Evolutionary conservation across 1,140 invertebrate species (phyloP), one percentile per base, ranked within the genome.

Genomic region (Spodoptera litura): DNA sequence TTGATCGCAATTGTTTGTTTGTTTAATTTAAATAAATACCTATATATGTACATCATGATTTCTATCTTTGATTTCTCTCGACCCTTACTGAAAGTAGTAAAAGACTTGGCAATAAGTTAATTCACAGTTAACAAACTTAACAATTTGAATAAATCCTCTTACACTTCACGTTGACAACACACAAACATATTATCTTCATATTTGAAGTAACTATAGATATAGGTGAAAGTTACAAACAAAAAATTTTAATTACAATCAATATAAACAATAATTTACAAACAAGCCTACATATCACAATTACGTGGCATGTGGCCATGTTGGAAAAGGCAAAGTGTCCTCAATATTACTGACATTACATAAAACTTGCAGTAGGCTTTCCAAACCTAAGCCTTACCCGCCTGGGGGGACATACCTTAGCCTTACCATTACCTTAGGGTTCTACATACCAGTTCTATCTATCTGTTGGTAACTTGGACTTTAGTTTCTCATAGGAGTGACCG

Each of bases 321-420:
- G 99, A 95, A 99, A 99, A n/a, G 98, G 97, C 87, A 99, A 96
- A 9, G 97, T 97, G 90, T 99, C 99, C 95, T 98, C 98, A 79
- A 99, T 99, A 92, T 99, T 99, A 35, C 94, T 88, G 55, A 98
- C 96, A 55, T 96, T 96, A 61, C 98, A 96, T 4, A 99, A 66
- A 58, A 96, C 96, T 94, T 99, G 98, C 66, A 99, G 90, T 84
- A 97, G 97, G 89, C 99, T 96, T 91, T 99, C 99, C 89, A 99
- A 97, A 10, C 99, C 99, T 87, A 99, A 95, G 64, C 99, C 99
- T 95, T 98, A 99, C 0, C 99, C 99, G 20, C 97, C 98, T 52
- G 98, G 98, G 0, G 98, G 96, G 62, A 98, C 96, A 82, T n/a
- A n/a, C n/a, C n/a, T n/a, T n/a, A n/a, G n/a, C n/a, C n/a, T 97